Evolutionary conservation across 2,113 vertebrate species (phyloP).

Genomic region (Athene cunicularia): DNA sequence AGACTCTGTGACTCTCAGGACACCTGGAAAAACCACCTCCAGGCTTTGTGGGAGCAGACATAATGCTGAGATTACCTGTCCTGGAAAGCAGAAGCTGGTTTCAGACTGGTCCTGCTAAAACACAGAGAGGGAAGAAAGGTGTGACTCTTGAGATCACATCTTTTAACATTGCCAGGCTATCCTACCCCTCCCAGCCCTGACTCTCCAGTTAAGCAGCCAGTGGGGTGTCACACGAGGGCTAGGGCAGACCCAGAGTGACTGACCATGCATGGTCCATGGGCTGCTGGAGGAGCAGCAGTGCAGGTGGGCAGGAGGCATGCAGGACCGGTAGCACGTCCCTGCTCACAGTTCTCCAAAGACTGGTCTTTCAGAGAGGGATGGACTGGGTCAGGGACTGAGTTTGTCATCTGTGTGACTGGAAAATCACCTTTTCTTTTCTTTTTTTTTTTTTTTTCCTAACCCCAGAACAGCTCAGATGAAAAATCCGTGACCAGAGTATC

Average conservation of each 20-base stretch:
- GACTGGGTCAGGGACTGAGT: neutral
- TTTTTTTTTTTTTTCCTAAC: neutral
- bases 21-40: neutral
- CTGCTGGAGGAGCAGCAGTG: neutral
- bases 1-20: neutral
- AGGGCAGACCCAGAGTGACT: neutral
- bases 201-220: neutral
- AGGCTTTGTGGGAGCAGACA: neutral
- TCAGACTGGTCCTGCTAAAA: neutral
- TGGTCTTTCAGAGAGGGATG: neutral
- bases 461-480: neutral
- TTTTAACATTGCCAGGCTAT: neutral
- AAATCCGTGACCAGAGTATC: neutral
- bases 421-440: neutral
- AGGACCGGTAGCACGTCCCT: neutral
- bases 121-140: neutral
- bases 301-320: neutral
- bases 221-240: neutral
- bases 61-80: neutral
- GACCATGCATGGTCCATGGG: fast-evolving
- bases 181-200: neutral
- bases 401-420: neutral
- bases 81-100: neutral
- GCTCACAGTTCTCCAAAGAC: neutral
- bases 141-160: neutral